Percentiles rank a stretch among this genome's conserved stretches.
Conservation (phyloP, 2,113 vertebrate species). For the Fulmarus glacialis region DNA sequence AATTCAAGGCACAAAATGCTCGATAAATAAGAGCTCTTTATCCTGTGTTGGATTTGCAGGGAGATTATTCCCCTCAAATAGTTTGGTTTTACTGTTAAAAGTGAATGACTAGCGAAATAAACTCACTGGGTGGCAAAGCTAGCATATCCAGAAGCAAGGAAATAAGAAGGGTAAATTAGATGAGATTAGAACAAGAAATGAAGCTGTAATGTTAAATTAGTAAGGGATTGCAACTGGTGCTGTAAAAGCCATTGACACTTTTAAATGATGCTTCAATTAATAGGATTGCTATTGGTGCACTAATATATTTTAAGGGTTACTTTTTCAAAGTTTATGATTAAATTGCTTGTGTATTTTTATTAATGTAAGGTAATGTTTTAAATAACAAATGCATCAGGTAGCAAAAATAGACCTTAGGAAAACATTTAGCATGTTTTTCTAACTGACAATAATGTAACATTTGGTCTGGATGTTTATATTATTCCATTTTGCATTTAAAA, state of each 20-base stretch:
- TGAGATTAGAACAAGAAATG: conserved; percentile 76
- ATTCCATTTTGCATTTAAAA: not conserved
- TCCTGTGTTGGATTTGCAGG: conserved; percentile 75
- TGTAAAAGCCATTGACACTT: conserved; percentile 40
- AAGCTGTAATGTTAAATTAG: conserved; percentile 73
- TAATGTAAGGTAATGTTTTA: not conserved
- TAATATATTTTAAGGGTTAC: conserved; percentile 27
- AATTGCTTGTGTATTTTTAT: conserved; percentile 23
- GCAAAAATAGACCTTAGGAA: not conserved
- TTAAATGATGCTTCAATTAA: conserved; percentile 65
- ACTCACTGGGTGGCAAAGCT: conserved; percentile 79
- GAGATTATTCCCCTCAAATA: conserved; percentile 82
- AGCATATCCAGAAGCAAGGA: conserved; percentile 70
- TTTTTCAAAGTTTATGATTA: conserved; percentile 29
- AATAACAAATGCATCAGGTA: not conserved
- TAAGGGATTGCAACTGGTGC: conserved; percentile 37
- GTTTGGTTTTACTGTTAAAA: conserved; percentile 81
- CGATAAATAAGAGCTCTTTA: conserved; percentile 79
- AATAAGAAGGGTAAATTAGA: conserved; percentile 77
- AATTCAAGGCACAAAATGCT: conserved; percentile 82
- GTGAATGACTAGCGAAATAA: conserved; percentile 82
- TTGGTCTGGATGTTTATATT: not conserved
- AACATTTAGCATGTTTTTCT: not conserved
- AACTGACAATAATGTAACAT: not conserved
- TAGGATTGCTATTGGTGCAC: conserved; percentile 11